These are phyloP conservation scores for Festucalex cinctus DNA, from an alignment of 2,113 vertebrate species.

Conservation along the genomic window DNA sequence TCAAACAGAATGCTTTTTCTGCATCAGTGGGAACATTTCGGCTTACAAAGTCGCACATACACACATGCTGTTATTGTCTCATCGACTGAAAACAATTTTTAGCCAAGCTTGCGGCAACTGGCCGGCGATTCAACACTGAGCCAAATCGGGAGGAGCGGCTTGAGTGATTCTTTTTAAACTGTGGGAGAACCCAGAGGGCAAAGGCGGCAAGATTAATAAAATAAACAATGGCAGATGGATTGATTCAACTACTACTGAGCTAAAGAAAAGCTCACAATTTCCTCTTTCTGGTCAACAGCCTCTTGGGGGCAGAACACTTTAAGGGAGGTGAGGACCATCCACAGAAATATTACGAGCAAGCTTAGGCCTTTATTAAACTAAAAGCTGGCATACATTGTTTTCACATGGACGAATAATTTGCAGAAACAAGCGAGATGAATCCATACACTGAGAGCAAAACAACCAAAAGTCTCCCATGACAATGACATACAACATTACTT, in stretches of 20 bases:
- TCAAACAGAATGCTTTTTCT: neutral
- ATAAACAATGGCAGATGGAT: conserved; percentile 54
- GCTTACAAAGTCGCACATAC: neutral
- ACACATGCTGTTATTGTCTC: neutral
- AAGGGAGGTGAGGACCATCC: conserved; percentile 25
- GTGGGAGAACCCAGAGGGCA: conserved; percentile 29
- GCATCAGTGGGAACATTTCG: neutral
- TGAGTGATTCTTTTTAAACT: conserved; percentile 14
- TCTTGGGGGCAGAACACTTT: conserved; percentile 36
- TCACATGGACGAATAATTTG: neutral
- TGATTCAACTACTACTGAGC: conserved; percentile 40
- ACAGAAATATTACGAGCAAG: conserved; percentile 35
- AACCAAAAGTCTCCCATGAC: conserved; percentile 4
- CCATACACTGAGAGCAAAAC: conserved; percentile 17
- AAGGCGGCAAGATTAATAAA: conserved; percentile 38
- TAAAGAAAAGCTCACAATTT: conserved; percentile 32
- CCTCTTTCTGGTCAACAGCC: conserved; percentile 37
- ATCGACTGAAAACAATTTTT: conserved; percentile 11
- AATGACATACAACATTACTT: neutral
- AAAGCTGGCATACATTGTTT: conserved; percentile 10
- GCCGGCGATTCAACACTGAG: conserved; percentile 10
- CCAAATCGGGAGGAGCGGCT: conserved; percentile 12
- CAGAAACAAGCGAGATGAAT: conserved; percentile 17
- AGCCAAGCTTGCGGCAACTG: conserved; percentile 12
- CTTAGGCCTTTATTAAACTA: conserved; percentile 37